These are phyloP conservation scores for Zootermopsis nevadensis DNA, from an alignment of 2,888 invertebrate species.

Conservation along the genomic window DNA sequence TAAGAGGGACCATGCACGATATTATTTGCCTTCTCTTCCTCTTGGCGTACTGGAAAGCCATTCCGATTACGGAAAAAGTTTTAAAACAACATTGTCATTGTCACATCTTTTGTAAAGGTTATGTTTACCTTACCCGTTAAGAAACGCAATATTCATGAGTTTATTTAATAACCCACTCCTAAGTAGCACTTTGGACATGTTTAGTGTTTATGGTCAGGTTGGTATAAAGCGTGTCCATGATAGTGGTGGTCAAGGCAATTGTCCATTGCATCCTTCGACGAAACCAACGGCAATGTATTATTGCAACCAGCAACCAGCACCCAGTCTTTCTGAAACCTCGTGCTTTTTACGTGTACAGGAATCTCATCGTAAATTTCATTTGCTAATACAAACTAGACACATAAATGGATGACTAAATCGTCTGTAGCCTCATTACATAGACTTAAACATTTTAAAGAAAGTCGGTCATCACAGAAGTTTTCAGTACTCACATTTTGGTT, in stretches of 20 bases:
- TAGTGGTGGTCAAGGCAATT: not conserved
- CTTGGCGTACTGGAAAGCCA: not conserved
- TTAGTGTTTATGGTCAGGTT: conserved; percentile 35
- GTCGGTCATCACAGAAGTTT: too few relatives aligned
- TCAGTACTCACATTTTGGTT: too few relatives aligned
- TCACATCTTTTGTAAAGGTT: conserved; percentile 36
- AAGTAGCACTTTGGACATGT: conserved; percentile 36
- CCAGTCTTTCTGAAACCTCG: not conserved
- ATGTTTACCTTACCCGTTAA: conserved; percentile 22
- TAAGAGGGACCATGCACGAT: not conserved
- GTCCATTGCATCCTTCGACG: not conserved
- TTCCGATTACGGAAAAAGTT: not conserved
- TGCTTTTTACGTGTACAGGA: too few relatives aligned
- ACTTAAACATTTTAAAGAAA: too few relatives aligned
- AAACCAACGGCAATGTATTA: conserved; percentile 1
- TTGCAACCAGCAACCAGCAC: not conserved
- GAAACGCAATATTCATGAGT: conserved; percentile 39
- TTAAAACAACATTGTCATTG: conserved; percentile 39
- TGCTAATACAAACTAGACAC: too few relatives aligned
- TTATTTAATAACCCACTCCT: conserved; percentile 3
- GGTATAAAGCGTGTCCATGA: not conserved
- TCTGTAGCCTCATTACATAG: too few relatives aligned
- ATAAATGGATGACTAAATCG: too few relatives aligned
- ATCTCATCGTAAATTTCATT: too few relatives aligned
- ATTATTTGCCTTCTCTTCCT: not conserved